A percentile compares a stretch with the other conserved stretches of the same genome.
phyloP scores from a whole-genome alignment of 2,888 invertebrate species.

The Barypeithes pellucidus region DNA sequence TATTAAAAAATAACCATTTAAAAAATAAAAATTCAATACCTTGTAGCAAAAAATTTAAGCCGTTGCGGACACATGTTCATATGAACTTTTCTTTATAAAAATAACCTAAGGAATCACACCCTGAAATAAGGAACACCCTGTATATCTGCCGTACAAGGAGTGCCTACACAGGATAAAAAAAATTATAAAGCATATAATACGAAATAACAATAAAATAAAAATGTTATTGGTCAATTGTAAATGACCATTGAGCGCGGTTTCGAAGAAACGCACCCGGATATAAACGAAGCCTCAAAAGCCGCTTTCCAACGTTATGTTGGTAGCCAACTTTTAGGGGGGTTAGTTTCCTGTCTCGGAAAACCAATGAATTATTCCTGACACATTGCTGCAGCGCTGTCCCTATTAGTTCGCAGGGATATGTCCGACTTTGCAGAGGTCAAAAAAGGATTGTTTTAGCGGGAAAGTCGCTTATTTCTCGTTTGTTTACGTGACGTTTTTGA shows the following conservation, averaged over 20 bases:
- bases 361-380: slow-evolving; percentile 45
- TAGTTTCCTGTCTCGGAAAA: slow-evolving; percentile 21
- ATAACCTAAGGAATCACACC: no score
- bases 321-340: slow-evolving; percentile 30
- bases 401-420: slow-evolving; percentile 43
- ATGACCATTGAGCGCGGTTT: not conserved
- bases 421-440: slow-evolving; percentile 38
- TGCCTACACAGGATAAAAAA: no score
- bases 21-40: no score
- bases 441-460: slow-evolving; percentile 39
- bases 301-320: slow-evolving; percentile 39
- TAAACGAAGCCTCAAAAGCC: slow-evolving; percentile 29
- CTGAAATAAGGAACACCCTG: no score
- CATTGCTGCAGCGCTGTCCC: slow-evolving; percentile 42
- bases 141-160: no score
- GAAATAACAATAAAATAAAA: no score
- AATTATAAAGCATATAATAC: no score
- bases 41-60: no score
- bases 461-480: slow-evolving; percentile 35
- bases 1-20: no score
- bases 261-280: slow-evolving; percentile 21
- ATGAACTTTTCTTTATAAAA: no score
- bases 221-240: slow-evolving; percentile 1
- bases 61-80: no score
- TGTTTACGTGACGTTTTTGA: slow-evolving; percentile 6